Base-by-base conservation (phyloP, 2,888 invertebrate species). In the Eremobia ochroleuca region DNA sequence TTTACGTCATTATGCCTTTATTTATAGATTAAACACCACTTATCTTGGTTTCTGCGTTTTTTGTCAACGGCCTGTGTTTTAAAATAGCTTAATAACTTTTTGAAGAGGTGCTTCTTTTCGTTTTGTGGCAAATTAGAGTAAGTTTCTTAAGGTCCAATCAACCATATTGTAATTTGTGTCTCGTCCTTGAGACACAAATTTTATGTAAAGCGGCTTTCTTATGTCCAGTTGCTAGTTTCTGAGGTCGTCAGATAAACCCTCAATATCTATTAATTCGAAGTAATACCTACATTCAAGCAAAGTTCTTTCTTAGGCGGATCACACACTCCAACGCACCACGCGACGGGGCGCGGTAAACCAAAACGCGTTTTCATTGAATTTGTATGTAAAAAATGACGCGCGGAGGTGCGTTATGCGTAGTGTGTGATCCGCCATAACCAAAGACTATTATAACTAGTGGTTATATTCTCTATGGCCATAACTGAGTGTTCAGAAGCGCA, bases 11-110 rank as follows among this genome's bases (percentile, higher is more conserved):
- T 80, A 75, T 52, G 70, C 67, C 73, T 73, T 77, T 82, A 85
- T 85, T 82, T 84, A 75, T 79, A 71, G 74, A 85, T 85, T 85
- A 83, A 73, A 84, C 66, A 70, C 34, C 85, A 84, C 69, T 84
- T 70, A 74, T 25, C 31, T 76, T 34, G 40, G 31, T 9, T 59
- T 46, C 13, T 49, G 52, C 15, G 62, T 70, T 81, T 76, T 81
- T 76, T 84, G 74, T 79, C 78, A 83, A 83, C 37, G 0, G 21
- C 34, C 62, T 34, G n/a, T 25, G 34, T 68, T 79, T 68, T 76
- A 76, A 82, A 76, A 77, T 58, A 77, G 55, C 46, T 77, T 77
- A 66, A 62, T 77, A 79, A 65, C 28, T 2, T 65, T 52, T 49
- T 61, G 28, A 28, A 37, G 21, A 11, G 40, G 13, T 8, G 34